Evolutionary conservation across 2,113 vertebrate genomes (phyloP), one percentile per base, ranked within the genome.

Genomic region (Carassius auratus): DNA sequence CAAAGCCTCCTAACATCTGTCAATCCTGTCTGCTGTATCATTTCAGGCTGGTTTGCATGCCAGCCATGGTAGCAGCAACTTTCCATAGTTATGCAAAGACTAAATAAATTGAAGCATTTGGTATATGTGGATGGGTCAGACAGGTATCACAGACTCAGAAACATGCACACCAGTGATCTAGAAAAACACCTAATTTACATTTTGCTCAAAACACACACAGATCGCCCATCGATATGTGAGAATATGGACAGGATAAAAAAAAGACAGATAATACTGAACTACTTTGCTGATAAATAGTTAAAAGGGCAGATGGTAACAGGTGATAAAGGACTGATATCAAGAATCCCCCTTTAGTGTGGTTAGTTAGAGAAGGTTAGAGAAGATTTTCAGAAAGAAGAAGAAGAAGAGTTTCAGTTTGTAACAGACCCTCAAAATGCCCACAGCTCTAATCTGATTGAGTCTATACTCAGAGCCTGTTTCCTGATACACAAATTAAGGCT

Each of bases 341-440:
- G n/a, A 74, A 55, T 1, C 5, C 30, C 21, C 10, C 30, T 26
- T 83, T 78, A 59, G 45, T 45, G 45, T 79, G 80, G 84, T 84
- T 82, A 48, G 30, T 76, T 62, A 21, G 73, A 84, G 30, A 23
- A 36, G 59, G 69, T 76, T 71, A 64, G 23, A 83, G 73, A 77
- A 36, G 33, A 52, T 76, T 82, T 74, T 48, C 45, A 48, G 2
- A 48, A 9, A 30, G 30, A 30, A 30, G 30, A 30, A 30, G 30
- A 30, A 30, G 30, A 30, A 30, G 30, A 30, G 2, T 48, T 48
- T 9, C 45, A 48, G 2, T 48, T 48, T 48, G 45, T 48, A 12
- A 48, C 9, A 48, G 45, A 48, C 9, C 9, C 45, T 48, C 45
- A 48, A 2, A 48, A 48, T 48, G 45, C 9, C 45, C n/a, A n/a